Conservation (phyloP, 2,888 invertebrate species). For the Lycocerus yunnanus region DNA sequence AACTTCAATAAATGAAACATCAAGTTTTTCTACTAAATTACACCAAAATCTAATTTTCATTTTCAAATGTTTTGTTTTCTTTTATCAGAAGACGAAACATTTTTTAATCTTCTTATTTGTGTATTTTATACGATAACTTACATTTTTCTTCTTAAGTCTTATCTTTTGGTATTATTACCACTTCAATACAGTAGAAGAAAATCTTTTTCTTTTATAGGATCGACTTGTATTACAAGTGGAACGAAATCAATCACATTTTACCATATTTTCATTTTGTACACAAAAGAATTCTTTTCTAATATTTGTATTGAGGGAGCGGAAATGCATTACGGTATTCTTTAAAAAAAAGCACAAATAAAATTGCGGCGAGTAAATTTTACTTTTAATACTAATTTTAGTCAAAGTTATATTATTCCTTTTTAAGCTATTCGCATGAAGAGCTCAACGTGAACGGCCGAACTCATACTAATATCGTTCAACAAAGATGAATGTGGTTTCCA, state of each 20-base stretch:
- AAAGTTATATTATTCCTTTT: not conserved
- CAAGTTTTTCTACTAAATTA: conserved; percentile 8
- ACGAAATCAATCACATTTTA: not conserved
- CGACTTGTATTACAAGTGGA: not conserved
- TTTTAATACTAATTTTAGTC: not conserved
- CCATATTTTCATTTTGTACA: not conserved
- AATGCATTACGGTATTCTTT: not conserved
- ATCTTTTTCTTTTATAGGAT: not conserved
- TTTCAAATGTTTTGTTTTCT: not conserved
- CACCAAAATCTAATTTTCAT: not conserved
- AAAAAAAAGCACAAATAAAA: not conserved
- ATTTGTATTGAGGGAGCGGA: not conserved
- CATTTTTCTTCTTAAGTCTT: not conserved
- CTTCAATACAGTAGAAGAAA: not conserved
- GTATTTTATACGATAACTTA: not conserved
- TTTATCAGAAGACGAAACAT: not conserved
- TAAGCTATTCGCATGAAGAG: not conserved
- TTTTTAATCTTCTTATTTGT: not conserved
- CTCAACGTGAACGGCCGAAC: not conserved
- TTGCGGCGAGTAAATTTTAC: not conserved
- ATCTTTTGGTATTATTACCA: not conserved
- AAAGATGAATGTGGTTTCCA: not conserved
- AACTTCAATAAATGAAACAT: conserved; percentile 1
- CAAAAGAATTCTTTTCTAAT: not conserved
- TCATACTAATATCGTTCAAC: not conserved